phyloP scores from a whole-genome alignment of 2,888 invertebrate species.

The Chaitophorus viminalis region DNA sequence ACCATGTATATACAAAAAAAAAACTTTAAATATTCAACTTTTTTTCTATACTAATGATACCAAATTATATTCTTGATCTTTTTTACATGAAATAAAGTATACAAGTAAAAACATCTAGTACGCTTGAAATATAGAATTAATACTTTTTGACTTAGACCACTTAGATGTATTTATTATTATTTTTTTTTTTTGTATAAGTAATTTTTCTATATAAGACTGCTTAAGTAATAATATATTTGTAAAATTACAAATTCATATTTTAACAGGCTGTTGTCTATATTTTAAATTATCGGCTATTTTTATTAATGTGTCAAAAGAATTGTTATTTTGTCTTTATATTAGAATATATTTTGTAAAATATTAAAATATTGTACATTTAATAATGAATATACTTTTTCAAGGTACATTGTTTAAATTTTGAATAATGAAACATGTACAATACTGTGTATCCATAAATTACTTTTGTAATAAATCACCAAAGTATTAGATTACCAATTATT shows the following conservation, averaged over 20 bases:
- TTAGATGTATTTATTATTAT: neutral
- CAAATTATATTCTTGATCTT: too few relatives aligned
- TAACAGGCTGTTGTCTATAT: neutral
- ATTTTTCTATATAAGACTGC: constrained; percentile 10
- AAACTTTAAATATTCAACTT: neutral
- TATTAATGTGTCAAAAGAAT: neutral
- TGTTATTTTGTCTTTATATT: neutral
- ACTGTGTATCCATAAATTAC: neutral
- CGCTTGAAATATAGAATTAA: neutral
- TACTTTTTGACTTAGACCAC: neutral
- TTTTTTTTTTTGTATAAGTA: neutral
- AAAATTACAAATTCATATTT: neutral
- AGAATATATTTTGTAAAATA: neutral
- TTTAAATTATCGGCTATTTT: neutral
- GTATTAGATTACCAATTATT: neutral
- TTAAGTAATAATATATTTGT: constrained; percentile 17
- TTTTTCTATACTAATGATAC: too few relatives aligned
- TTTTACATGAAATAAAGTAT: too few relatives aligned
- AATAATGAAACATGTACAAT: neutral
- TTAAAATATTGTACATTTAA: neutral
- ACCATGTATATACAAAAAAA: too few relatives aligned
- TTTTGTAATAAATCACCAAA: neutral
- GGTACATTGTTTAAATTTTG: neutral
- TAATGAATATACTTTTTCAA: neutral
- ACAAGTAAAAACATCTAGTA: too few relatives aligned